Conservation (phyloP, 37 sponge, comb jelly and placozoan genomes). For the Agelas oroides region DNA sequence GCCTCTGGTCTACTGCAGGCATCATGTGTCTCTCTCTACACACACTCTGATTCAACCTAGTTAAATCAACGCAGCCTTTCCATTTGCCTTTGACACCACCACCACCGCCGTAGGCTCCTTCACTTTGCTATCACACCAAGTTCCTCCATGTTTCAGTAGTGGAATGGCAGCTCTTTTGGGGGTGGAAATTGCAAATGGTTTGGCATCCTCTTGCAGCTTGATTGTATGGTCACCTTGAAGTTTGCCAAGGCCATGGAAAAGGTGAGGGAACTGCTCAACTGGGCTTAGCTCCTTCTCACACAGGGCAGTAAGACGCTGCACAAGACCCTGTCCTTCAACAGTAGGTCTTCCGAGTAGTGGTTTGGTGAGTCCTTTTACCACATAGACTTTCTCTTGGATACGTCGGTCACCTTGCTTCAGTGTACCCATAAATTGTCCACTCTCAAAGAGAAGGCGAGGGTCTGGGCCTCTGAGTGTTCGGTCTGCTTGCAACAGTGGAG, state of each 20-base stretch:
- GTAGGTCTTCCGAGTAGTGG: conserved; percentile 20
- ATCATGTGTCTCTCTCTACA: conserved; percentile 34
- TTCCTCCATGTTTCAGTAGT: conserved; percentile 38
- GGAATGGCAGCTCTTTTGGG: conserved; percentile 46
- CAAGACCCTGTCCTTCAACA: conserved; percentile 1
- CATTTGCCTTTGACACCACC: conserved; percentile 34
- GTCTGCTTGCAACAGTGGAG: not conserved
- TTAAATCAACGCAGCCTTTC: conserved; percentile 42
- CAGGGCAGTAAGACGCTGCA: not conserved
- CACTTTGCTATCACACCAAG: conserved; percentile 12
- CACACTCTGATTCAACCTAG: conserved; percentile 50
- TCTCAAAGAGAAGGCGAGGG: too few relatives aligned
- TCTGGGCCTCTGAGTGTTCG: conserved; percentile 25
- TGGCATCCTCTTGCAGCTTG: conserved; percentile 16
- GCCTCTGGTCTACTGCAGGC: conserved; percentile 52
- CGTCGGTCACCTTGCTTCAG: too few relatives aligned
- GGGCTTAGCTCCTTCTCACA: too few relatives aligned
- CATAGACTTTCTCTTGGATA: not conserved
- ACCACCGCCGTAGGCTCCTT: conserved; percentile 31
- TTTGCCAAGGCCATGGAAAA: conserved; percentile 40
- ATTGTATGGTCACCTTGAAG: conserved; percentile 32
- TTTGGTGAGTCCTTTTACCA: not conserved
- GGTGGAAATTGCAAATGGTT: conserved; percentile 30
- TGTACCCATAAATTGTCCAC: too few relatives aligned
- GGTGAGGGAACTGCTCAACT: conserved; percentile 11